Percentiles rank a stretch among this genome's conserved stretches.
These are phyloP conservation scores for Cettia cetti DNA, from an alignment of 2,113 vertebrate species.

Conservation along the genomic window DNA sequence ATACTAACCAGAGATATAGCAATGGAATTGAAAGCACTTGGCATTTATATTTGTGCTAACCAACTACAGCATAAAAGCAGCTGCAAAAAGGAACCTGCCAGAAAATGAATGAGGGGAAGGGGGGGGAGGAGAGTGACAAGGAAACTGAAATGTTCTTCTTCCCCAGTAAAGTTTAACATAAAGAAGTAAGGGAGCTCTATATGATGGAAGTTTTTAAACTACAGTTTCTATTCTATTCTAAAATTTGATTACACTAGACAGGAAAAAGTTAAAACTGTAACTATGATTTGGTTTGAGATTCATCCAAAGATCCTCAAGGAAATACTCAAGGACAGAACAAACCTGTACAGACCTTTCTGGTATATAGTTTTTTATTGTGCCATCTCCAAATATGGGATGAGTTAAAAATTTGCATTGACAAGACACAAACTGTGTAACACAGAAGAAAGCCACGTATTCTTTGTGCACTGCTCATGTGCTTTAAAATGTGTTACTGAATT, in stretches of 20 bases:
- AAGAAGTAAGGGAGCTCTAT: not conserved
- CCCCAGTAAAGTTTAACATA: not conserved
- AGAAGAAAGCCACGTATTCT: not conserved
- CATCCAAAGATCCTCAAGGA: not conserved
- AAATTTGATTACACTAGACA: not conserved
- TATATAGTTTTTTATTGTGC: not conserved
- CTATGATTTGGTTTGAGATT: not conserved
- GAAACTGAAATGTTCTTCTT: not conserved
- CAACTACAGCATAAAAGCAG: not conserved
- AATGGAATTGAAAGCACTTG: constrained; percentile 27
- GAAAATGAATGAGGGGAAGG: not conserved
- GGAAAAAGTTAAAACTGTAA: not conserved
- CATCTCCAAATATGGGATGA: not conserved
- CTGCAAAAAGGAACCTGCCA: constrained; percentile 25
- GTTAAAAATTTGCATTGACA: not conserved
- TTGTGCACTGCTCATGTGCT: not conserved
- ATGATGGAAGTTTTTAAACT: not conserved
- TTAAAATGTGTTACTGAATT: not conserved
- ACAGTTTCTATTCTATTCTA: not conserved
- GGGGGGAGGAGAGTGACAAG: accelerated
- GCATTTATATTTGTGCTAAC: constrained; percentile 28
- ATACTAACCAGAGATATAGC: constrained; percentile 9
- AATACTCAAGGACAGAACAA: not conserved
- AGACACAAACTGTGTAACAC: not conserved
- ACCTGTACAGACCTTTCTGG: not conserved